Conservation (phyloP, 2,888 invertebrate species). For the Atethmia centrago region DNA sequence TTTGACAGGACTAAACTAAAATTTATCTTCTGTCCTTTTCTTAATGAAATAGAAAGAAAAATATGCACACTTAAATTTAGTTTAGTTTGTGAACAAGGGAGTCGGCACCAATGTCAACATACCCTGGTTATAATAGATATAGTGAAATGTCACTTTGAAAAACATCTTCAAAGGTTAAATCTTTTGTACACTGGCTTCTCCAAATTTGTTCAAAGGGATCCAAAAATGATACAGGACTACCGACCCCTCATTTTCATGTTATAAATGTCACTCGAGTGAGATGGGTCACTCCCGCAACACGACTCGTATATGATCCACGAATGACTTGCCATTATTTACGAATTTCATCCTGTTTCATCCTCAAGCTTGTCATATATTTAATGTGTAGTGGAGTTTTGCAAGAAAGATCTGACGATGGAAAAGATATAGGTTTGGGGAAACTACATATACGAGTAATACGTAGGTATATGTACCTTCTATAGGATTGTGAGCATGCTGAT, state of each 20-base stretch:
- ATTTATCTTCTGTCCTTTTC: no score
- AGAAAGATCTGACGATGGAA: background rate
- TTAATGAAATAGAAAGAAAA: no score
- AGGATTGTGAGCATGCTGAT: background rate
- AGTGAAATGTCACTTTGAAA: slow-evolving; percentile 23
- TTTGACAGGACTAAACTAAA: no score
- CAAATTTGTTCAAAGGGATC: slow-evolving; percentile 59
- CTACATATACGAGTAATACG: no score
- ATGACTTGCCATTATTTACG: slow-evolving; percentile 58
- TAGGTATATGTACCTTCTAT: background rate
- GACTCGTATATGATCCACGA: slow-evolving; percentile 58
- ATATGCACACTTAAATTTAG: no score
- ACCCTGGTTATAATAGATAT: slow-evolving; percentile 3
- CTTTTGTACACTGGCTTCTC: slow-evolving; percentile 37
- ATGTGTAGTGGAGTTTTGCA: slow-evolving; percentile 18
- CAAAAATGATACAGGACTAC: slow-evolving; percentile 53
- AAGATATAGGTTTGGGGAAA: background rate
- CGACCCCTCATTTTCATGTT: slow-evolving; percentile 59
- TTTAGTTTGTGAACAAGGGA: no score
- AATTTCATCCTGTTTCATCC: slow-evolving; percentile 42
- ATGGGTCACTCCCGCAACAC: slow-evolving; percentile 55
- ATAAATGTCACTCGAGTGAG: slow-evolving; percentile 62
- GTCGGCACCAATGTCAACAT: no score
- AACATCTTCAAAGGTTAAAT: slow-evolving; percentile 40
- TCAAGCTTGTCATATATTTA: slow-evolving; percentile 18